A percentile compares a stretch with the other conserved stretches of the same genome.
Conservation (phyloP, 2,888 invertebrate genomes). For the Acanthacorydalis orientalis region DNA sequence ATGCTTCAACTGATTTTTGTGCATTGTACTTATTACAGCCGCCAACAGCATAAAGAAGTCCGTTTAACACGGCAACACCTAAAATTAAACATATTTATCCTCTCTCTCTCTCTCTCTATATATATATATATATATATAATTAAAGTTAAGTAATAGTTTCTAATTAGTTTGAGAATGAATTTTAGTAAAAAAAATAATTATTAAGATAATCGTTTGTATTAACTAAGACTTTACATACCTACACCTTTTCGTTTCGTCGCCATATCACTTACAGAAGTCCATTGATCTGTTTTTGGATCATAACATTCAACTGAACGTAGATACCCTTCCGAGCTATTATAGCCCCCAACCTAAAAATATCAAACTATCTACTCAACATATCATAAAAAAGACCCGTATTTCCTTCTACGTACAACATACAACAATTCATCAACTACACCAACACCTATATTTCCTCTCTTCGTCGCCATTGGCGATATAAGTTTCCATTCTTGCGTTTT, state of each 20-base stretch:
- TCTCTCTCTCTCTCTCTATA: too few relatives aligned
- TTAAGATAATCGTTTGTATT: background rate
- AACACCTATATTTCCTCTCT: constrained; percentile 87
- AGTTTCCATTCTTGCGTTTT: constrained; percentile 60
- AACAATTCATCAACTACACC: constrained; percentile 60
- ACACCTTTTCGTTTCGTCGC: constrained; percentile 77
- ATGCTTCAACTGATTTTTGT: constrained; percentile 83
- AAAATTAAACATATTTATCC: constrained; percentile 3
- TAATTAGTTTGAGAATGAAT: too few relatives aligned
- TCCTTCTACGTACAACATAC: constrained; percentile 42
- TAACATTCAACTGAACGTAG: constrained; percentile 81
- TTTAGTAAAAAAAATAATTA: too few relatives aligned
- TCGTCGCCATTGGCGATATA: constrained; percentile 78
- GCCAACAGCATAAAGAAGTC: constrained; percentile 81
- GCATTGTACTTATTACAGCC: constrained; percentile 93
- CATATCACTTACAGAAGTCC: constrained; percentile 78
- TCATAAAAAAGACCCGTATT: background rate
- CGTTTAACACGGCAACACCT: constrained; percentile 81
- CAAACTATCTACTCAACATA: too few relatives aligned
- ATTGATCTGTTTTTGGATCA: constrained; percentile 66
- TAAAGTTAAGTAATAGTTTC: too few relatives aligned
- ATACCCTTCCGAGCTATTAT: constrained; percentile 87
- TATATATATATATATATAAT: too few relatives aligned
- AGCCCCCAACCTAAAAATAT: constrained; percentile 61
- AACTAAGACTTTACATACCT: constrained; percentile 23